phyloP scores from a whole-genome alignment of 2,113 vertebrate species.

The Nymphicus hollandicus region DNA sequence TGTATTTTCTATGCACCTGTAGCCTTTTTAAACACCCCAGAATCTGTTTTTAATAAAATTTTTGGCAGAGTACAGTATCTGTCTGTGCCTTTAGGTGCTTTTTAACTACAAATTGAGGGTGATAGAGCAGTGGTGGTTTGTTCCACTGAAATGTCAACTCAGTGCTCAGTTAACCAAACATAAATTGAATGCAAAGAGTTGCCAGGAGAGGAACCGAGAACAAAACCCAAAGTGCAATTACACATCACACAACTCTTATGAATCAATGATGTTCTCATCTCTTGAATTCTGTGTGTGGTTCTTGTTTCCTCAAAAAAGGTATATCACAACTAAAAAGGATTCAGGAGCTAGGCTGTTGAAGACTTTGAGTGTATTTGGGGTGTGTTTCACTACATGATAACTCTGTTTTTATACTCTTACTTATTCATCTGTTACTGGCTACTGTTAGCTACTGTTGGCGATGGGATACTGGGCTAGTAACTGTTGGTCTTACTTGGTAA shows the following conservation, averaged over 20 bases:
- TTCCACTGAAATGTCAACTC: neutral
- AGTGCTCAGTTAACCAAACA: neutral
- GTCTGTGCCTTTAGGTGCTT: neutral
- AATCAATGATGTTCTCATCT: neutral
- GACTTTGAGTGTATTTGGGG: neutral
- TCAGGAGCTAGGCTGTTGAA: neutral
- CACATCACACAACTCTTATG: neutral
- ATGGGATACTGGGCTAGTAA: neutral
- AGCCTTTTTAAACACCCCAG: neutral
- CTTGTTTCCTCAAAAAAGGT: neutral
- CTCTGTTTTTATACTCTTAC: neutral
- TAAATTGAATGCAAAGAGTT: neutral
- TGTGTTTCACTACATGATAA: neutral
- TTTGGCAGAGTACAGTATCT: neutral
- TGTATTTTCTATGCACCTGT: neutral
- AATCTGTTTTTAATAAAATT: neutral
- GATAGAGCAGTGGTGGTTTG: neutral
- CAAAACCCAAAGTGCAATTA: neutral
- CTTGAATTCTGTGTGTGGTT: neutral
- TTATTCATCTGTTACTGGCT: neutral
- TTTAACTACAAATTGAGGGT: neutral
- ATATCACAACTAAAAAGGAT: neutral
- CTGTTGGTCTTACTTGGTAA: neutral
- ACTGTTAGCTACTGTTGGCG: neutral
- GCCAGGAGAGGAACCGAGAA: neutral